Conservation (phyloP, 2,113 vertebrate genomes). For the Tylochromis polylepis region DNA sequence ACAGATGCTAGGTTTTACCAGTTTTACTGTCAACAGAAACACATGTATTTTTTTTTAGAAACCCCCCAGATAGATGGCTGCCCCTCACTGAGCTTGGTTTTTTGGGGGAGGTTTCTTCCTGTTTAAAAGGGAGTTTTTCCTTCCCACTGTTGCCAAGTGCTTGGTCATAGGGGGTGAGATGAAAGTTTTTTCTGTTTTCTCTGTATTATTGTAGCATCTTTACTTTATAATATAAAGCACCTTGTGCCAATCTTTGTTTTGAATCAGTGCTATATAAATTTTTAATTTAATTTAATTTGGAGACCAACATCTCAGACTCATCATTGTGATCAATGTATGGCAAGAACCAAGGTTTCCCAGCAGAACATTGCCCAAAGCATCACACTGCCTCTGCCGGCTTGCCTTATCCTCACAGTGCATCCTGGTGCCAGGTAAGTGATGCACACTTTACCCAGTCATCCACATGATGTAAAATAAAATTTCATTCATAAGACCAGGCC, state of each 20-base stretch:
- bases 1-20: neutral
- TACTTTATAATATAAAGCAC: neutral
- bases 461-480: neutral
- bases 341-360: neutral
- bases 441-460: neutral
- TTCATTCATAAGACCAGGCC: too few species aligned
- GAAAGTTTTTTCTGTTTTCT: neutral
- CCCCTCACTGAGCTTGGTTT: neutral
- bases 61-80: neutral
- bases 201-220: fast-evolving
- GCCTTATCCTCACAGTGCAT: neutral
- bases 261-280: neutral
- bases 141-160: neutral
- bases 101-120: neutral
- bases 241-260: neutral
- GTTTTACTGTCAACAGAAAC: neutral
- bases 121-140: neutral
- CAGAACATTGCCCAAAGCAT: neutral
- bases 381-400: neutral
- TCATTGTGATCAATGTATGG: neutral
- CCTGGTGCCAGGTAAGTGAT: neutral
- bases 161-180: neutral
- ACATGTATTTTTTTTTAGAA: fast-evolving
- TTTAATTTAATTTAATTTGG: neutral
- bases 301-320: neutral